A percentile compares a stretch with the other conserved stretches of the same genome.
Evolutionary conservation across 2,113 vertebrate species (phyloP).

Genomic region (Indri indri): DNA sequence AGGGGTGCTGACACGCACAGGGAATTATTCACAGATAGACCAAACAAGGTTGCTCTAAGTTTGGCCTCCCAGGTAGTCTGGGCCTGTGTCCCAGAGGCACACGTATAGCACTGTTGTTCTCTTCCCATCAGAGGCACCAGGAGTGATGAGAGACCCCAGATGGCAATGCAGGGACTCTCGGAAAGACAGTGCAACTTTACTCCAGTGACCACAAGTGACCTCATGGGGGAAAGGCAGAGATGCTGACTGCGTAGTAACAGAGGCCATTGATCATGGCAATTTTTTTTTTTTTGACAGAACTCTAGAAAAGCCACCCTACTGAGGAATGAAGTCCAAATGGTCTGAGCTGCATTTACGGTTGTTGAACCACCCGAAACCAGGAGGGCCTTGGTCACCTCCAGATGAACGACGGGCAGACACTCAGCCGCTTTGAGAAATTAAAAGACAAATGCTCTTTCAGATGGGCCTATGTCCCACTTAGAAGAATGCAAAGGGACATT

Average conservation of each 20-base stretch:
- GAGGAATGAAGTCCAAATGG: not conserved
- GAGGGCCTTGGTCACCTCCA: not conserved
- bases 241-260: not conserved
- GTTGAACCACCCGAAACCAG: not conserved
- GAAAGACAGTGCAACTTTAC: not conserved
- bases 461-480: not conserved
- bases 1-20: rapidly evolving
- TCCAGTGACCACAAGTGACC: rapidly evolving
- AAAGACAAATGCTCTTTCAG: too few species aligned
- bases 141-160: not conserved
- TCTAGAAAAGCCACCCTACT: not conserved
- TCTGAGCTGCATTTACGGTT: not conserved
- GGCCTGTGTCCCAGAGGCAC: not conserved
- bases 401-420: not conserved
- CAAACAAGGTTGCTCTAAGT: not conserved
- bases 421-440: not conserved
- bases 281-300: not conserved
- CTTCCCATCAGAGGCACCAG: not conserved
- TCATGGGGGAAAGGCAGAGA: not conserved
- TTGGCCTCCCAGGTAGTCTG: not conserved
- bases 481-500: not conserved
- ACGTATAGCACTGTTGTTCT: not conserved
- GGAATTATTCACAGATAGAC: too few species aligned
- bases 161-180: not conserved
- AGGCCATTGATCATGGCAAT: not conserved